These are phyloP conservation scores for Siderastrea siderea DNA, from an alignment of 92 coral and sea anemone genomes.

Conservation along the genomic window DNA sequence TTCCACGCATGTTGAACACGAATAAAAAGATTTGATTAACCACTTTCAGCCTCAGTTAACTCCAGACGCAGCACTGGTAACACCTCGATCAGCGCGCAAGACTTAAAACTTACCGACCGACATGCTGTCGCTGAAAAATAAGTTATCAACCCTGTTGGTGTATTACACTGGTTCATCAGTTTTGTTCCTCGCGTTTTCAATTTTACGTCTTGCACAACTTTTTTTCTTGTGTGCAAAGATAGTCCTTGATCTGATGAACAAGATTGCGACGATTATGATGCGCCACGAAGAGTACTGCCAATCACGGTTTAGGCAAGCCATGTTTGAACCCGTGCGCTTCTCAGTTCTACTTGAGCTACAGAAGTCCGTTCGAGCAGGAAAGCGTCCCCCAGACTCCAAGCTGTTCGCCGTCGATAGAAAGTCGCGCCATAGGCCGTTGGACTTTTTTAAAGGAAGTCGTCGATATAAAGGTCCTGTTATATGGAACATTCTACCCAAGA, in stretches of 20 bases:
- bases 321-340: conserved; percentile 72
- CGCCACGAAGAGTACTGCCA: conserved; percentile 67
- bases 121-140: not conserved
- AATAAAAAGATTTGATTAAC: conserved; percentile 9
- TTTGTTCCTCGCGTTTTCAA: conserved; percentile 28
- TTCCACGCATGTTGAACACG: conserved; percentile 14
- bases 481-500: no score
- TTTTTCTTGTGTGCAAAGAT: conserved; percentile 57
- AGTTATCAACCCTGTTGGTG: not conserved
- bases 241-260: conserved; percentile 45
- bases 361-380: conserved; percentile 53
- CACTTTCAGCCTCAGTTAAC: conserved; percentile 2
- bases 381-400: conserved; percentile 71
- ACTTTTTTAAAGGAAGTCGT: conserved; percentile 55
- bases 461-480: no score
- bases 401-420: conserved; percentile 66
- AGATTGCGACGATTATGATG: conserved; percentile 55
- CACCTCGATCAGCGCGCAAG: not conserved
- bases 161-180: conserved; percentile 19
- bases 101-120: not conserved
- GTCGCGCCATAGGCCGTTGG: conserved; percentile 56
- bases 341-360: conserved; percentile 66
- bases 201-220: conserved; percentile 28
- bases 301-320: conserved; percentile 74
- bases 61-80: conserved; percentile 20